phyloP scores from a whole-genome alignment of 2,888 invertebrate genomes.

The Oxyteleia sp. region DNA sequence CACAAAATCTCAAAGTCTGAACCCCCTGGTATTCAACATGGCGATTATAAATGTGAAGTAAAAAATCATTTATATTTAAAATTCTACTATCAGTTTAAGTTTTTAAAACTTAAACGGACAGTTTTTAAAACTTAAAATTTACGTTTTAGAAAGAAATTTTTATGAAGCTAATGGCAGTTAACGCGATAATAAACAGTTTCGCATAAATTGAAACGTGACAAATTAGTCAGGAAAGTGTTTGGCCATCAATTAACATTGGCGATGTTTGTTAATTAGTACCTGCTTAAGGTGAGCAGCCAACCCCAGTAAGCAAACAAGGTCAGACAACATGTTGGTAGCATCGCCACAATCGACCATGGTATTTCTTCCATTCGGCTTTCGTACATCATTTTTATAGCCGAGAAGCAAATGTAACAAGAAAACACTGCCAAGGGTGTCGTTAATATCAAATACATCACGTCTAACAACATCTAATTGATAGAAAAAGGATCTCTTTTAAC shows the following conservation, averaged over 20 bases:
- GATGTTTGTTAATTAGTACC: slow-evolving; percentile 79
- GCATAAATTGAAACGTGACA: neutral
- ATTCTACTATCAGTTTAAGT: no score
- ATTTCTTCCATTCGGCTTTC: neutral
- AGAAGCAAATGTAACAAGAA: slow-evolving; percentile 81
- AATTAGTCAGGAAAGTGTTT: slow-evolving; percentile 25
- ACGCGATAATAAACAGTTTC: no score
- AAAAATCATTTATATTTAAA: no score
- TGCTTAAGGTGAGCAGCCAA: slow-evolving; percentile 85
- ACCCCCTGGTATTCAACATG: no score
- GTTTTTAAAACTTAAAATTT: no score
- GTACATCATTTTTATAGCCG: no score
- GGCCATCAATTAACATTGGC: neutral
- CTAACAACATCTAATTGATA: slow-evolving; percentile 81
- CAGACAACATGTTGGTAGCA: slow-evolving; percentile 85
- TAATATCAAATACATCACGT: slow-evolving; percentile 82
- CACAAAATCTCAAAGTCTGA: no score
- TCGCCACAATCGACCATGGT: slow-evolving; percentile 81
- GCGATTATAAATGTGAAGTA: no score
- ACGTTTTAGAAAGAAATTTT: no score
- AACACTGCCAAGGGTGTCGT: slow-evolving; percentile 85
- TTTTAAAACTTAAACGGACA: no score
- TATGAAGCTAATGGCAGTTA: no score
- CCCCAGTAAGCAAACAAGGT: slow-evolving; percentile 86
- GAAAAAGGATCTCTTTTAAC: slow-evolving; percentile 3